Base-by-base conservation (phyloP, 1,140 invertebrate genomes). In the Drosophila micromelanica region DNA sequence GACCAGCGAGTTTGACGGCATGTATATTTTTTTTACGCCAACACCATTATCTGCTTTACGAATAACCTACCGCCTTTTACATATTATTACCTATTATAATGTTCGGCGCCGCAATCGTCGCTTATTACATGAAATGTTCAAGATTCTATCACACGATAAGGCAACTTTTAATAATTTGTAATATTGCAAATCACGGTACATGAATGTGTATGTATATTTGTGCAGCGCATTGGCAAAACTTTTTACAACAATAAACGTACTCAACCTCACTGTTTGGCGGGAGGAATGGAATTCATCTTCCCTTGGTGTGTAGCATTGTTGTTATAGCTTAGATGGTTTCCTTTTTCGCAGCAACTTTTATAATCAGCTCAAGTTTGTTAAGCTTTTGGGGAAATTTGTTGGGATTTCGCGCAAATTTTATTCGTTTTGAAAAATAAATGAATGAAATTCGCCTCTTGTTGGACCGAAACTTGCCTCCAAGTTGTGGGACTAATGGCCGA, bases 371-470 rank as follows among this genome's bases (percentile, higher is more conserved):
- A 89, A 86, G 82, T 86, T 89, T 78, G 78, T 68, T 70, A 87
- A 89, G 84, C 84, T 82, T 70, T 70, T 86, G 82, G 82, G 76
- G 80, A 82, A 89, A 86, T 89, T 86, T 86, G 78, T 78, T 87
- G 75, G 80, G 82, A 89, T 86, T 86, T 86, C 75, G 76, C 76
- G 78, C 80, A 82, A 86, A 82, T 87, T 73, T 73, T 55, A 73
- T 73, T 73, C 63, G 54, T 20, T 52, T 72, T 67, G 54, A 37
- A 55, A 59, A 59, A 59, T 72, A 52, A 65, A 64, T 37, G 62
- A 65, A 73, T 73, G 70, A 73, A 73, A 60, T 68, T 60, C 51
- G 54, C 37, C 13, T 17, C 32, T 9, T 56, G 32, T 48, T 56
- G 43, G 62, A 55, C 13, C n/a, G 13, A 40, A 57, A 57, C 40